Evolutionary conservation across 1,140 invertebrate genomes (phyloP), one percentile per base, ranked within the genome.

Genomic region (Gonioctena quinquepunctata): DNA sequence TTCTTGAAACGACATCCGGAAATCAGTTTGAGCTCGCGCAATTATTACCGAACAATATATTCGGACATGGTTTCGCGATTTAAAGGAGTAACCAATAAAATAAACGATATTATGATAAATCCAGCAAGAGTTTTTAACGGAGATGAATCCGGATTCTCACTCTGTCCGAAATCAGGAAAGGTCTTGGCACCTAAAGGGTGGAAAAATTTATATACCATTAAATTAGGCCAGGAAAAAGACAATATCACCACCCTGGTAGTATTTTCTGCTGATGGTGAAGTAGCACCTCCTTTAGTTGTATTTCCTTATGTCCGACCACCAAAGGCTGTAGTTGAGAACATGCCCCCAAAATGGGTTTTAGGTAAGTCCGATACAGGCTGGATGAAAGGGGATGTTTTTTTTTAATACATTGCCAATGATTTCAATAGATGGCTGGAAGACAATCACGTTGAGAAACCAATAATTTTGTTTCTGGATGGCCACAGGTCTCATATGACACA

Each of bases 381-480:
- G 50, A 21, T 54, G 21, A 18, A 22, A 54, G 18, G 50, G 8
- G 21, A 52, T 18, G 28, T 48, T 2, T 48, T 48, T 42, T 33
- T 8, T 33, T 7, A 33, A 33, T 33, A 33, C n/a, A 42, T 42
- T 11, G 28, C 28, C 28, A 42, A 54, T 54, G 13, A 6, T 54
- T 11, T 22, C 7, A 54, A 65, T 27, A 19, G 52, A 13, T 54
- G 48, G 63, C 16, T 54, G 19, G 21, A n/a, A 19, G 50, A 54
- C 8, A 18, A 54, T 19, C 7, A 18, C 13, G 21, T 54, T 54
- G 2, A 2, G 13, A 6, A 22, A 19, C 49, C 63, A 18, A 21
- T 83, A 18, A 72, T 79, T 49, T 64, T 83, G 4, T 83, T 82
- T 77, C 56, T 83, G 19, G 82, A 83, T 77, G 81, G 81, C 7